Percentiles rank a stretch among this genome's conserved stretches.
Evolutionary conservation across 2,888 invertebrate species (phyloP).

Genomic region (Deroplatys truncata): DNA sequence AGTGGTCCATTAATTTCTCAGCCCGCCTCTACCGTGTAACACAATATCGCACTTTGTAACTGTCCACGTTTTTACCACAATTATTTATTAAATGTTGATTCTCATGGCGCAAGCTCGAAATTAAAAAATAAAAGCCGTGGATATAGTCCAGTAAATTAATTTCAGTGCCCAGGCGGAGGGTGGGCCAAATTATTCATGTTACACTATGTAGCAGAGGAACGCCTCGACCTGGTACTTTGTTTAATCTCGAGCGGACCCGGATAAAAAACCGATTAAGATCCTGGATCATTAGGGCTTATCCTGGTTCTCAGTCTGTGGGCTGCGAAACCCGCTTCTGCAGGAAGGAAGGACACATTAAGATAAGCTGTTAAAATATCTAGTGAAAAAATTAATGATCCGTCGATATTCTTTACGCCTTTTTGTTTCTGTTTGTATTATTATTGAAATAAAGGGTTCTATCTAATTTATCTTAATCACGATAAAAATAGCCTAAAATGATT

Average conservation of each 20-base stretch:
- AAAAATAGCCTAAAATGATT: too few relatives aligned
- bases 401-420: too few relatives aligned
- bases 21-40: not conserved
- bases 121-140: not conserved
- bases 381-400: too few relatives aligned
- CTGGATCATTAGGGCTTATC: not conserved
- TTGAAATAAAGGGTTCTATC: too few relatives aligned
- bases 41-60: not conserved
- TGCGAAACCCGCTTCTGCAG: not conserved
- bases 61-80: not conserved
- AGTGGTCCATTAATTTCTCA: not conserved
- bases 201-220: not conserved
- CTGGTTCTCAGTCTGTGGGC: not conserved
- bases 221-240: not conserved
- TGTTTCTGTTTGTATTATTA: too few relatives aligned
- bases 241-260: not conserved
- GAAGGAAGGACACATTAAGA: too few relatives aligned
- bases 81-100: slow-evolving; percentile 2
- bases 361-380: too few relatives aligned
- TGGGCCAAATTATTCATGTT: not conserved
- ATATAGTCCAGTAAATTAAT: not conserved
- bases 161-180: not conserved
- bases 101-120: not conserved
- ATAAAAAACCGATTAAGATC: not conserved
- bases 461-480: too few relatives aligned